These are phyloP conservation scores for Drosophila neutralis DNA, from an alignment of 2,888 invertebrate genomes.

Conservation along the genomic window DNA sequence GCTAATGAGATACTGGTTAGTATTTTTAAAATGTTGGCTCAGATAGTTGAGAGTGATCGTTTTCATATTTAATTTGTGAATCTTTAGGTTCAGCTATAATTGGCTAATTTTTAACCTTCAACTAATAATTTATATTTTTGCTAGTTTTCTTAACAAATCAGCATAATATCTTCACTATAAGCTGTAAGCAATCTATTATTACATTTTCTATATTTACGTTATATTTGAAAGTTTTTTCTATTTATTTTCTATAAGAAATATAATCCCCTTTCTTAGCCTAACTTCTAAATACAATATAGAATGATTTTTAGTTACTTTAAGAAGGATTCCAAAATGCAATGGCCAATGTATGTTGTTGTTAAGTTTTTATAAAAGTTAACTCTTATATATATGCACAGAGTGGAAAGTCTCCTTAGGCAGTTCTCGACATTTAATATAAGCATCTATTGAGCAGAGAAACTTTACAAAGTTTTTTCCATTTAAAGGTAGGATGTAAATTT, in stretches of 20 bases:
- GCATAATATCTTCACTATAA: neutral
- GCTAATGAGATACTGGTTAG: slow-evolving; percentile 3
- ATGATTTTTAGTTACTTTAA: neutral
- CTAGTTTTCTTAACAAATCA: neutral
- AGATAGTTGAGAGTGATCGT: neutral
- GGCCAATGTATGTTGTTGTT: neutral
- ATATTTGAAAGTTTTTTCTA: neutral
- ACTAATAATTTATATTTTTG: neutral
- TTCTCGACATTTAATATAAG: neutral
- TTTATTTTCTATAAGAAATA: neutral
- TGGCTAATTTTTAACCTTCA: neutral
- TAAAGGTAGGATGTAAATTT: neutral
- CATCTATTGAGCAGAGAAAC: neutral
- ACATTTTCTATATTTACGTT: neutral
- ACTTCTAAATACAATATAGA: too few species aligned
- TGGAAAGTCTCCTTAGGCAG: neutral
- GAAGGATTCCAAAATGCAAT: neutral
- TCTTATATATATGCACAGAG: neutral
- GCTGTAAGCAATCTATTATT: too few species aligned
- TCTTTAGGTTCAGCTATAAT: neutral
- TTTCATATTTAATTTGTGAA: neutral
- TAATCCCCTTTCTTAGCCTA: too few species aligned
- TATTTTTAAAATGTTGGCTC: neutral
- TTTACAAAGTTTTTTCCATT: neutral
- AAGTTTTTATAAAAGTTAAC: neutral